These are phyloP conservation scores for Amphiprion clarkii DNA, from an alignment of 2,797 vertebrate genomes.

Conservation along the genomic window DNA sequence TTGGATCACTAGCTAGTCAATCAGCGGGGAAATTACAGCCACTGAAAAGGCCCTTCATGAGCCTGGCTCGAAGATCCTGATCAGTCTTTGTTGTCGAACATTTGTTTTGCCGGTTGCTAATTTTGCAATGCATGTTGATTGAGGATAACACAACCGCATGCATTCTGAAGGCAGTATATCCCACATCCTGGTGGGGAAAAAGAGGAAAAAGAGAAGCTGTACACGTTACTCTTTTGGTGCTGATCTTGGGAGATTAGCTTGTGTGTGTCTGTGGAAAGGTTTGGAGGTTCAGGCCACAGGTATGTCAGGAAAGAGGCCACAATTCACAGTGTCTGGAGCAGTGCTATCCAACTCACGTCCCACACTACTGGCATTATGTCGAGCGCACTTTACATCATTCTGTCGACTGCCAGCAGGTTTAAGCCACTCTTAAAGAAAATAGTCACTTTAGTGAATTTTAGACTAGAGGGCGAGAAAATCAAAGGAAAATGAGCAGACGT, in stretches of 20 bases:
- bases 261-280: constrained; percentile 77
- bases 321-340: constrained; percentile 81
- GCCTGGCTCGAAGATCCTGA: constrained; percentile 22
- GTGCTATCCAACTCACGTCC: constrained; percentile 79
- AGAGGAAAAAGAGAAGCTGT: constrained; percentile 57
- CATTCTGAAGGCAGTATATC: constrained; percentile 63
- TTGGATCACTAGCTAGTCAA: constrained; percentile 60
- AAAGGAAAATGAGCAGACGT: constrained; percentile 59
- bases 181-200: constrained; percentile 75
- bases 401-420: constrained; percentile 77
- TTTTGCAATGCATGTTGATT: constrained; percentile 61
- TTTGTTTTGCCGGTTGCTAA: constrained; percentile 77
- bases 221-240: constrained; percentile 63
- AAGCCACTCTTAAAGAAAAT: constrained; percentile 64
- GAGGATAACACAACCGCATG: constrained; percentile 69
- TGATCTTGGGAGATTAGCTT: constrained; percentile 75
- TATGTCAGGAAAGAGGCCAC: constrained; percentile 84
- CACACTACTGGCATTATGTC: constrained; percentile 66
- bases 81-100: constrained; percentile 55
- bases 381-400: constrained; percentile 75
- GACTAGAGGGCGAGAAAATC: constrained; percentile 44
- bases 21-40: constrained; percentile 56
- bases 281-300: constrained; percentile 86
- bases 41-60: constrained; percentile 46
- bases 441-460: constrained; percentile 45